Evolutionary conservation across 1,140 invertebrate genomes (phyloP).

Genomic region (Euwallacea fornicatus): DNA sequence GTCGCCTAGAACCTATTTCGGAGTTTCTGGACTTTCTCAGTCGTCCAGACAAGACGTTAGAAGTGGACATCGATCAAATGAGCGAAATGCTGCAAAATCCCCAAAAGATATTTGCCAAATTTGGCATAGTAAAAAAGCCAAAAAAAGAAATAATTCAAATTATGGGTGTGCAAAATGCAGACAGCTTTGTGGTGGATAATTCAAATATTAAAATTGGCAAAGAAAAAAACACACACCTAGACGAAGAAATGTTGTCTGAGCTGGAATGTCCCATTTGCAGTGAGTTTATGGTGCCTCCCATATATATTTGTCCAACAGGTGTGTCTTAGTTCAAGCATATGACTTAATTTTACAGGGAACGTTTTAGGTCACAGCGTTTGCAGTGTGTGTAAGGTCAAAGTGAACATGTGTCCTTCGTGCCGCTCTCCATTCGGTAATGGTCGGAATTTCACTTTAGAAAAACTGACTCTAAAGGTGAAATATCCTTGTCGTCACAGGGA

Average conservation of each 20-base stretch:
- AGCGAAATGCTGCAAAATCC: constrained; percentile 24
- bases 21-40: constrained; percentile 7
- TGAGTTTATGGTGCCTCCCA: constrained; percentile 60
- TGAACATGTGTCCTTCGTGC: constrained; percentile 57
- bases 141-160: constrained; percentile 37
- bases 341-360: no score
- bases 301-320: constrained; percentile 57
- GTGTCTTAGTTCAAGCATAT: not conserved
- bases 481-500: constrained; percentile 37
- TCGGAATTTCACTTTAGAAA: constrained; percentile 56
- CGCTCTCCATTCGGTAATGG: constrained; percentile 54
- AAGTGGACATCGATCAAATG: constrained; percentile 26
- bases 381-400: constrained; percentile 54
- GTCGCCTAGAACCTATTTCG: constrained; percentile 22
- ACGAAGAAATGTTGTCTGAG: constrained; percentile 52
- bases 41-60: constrained; percentile 19
- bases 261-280: constrained; percentile 62
- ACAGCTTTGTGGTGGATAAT: not conserved
- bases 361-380: constrained; percentile 57
- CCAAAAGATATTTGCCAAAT: constrained; percentile 15
- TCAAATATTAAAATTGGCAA: not conserved
- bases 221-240: constrained; percentile 5
- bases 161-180: constrained; percentile 4
- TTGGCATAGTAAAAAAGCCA: constrained; percentile 37
- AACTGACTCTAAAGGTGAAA: constrained; percentile 29